Base-by-base conservation (phyloP, 2,888 invertebrate species). In the Emmelina monodactyla region DNA sequence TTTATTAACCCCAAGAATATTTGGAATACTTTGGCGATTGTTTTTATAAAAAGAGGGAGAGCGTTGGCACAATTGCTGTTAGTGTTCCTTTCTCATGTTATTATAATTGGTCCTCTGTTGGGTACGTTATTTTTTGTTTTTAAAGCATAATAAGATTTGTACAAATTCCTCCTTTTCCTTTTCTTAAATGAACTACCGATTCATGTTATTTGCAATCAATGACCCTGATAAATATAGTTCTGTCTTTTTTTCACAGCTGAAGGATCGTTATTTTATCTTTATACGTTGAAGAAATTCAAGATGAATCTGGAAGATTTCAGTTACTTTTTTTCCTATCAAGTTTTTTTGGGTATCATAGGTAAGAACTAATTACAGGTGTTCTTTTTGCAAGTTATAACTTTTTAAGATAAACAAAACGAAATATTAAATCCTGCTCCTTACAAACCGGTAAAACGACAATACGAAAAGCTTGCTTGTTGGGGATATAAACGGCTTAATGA, bases 231-330 rank as follows among this genome's bases (percentile, higher is more conserved):
- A 38, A 33, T 36, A 32, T 33, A 14, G n/a, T n/a, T n/a, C n/a
- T n/a, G n/a, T n/a, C n/a, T n/a, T n/a, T n/a, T 41, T 10, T 39
- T 76, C 81, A 40, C 56, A 81, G 84, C 83, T 22, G 84, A 85
- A 69, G 61, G 58, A 1, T 56, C 70, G 1, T 58, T 83, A 0
- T 49, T 75, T 6, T 84, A 67, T 48, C 57, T 81, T 19, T 85
- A 83, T 41, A 58, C 68, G 1, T 53, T 82, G 33, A 63, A 63
- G n/a, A 71, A 72, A 45, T 85, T 75, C 43, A 58, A 60, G 22
- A 84, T 84, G 83, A 68, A 70, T 34, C 61, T 78, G 2, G 68
- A 80, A 0, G 81, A 83, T 14, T 76, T 65, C 37, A 83, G 81
- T 48, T 63, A 82, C 4, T 84, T 76, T 44, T 56, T 61, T 6